Conservation (phyloP, 2,797 vertebrate genomes). For the Schizopygopsis malacanthus region DNA sequence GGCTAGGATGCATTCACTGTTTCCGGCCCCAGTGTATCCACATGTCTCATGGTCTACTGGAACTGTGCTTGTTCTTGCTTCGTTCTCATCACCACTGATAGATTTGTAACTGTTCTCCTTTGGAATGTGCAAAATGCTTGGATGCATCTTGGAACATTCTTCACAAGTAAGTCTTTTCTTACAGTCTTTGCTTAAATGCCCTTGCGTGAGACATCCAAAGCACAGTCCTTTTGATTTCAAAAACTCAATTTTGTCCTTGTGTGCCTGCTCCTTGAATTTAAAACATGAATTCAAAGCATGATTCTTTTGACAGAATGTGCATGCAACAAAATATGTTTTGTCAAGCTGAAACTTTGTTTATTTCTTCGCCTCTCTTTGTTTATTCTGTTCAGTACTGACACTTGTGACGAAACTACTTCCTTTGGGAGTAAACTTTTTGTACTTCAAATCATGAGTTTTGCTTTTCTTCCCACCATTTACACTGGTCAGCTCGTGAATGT, state of each 20-base stretch:
- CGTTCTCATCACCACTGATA: background rate
- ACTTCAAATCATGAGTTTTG: no score
- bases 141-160: slow-evolving; percentile 34
- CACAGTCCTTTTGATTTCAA: background rate
- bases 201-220: slow-evolving; percentile 7
- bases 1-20: background rate
- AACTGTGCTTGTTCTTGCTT: background rate
- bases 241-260: background rate
- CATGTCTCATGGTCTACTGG: slow-evolving; percentile 15
- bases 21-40: slow-evolving; percentile 25
- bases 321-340: background rate
- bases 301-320: background rate
- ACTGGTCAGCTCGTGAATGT: no score
- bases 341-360: background rate
- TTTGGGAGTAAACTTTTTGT: no score
- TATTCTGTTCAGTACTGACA: background rate
- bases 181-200: slow-evolving; percentile 15
- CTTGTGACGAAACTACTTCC: background rate
- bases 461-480: no score
- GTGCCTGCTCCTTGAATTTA: background rate
- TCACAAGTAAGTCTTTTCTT: background rate
- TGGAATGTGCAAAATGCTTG: slow-evolving; percentile 23
- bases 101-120: background rate
- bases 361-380: background rate
- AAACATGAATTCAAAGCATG: background rate